phyloP scores from a whole-genome alignment of 2,797 vertebrate species.

The Coendou prehensilis region DNA sequence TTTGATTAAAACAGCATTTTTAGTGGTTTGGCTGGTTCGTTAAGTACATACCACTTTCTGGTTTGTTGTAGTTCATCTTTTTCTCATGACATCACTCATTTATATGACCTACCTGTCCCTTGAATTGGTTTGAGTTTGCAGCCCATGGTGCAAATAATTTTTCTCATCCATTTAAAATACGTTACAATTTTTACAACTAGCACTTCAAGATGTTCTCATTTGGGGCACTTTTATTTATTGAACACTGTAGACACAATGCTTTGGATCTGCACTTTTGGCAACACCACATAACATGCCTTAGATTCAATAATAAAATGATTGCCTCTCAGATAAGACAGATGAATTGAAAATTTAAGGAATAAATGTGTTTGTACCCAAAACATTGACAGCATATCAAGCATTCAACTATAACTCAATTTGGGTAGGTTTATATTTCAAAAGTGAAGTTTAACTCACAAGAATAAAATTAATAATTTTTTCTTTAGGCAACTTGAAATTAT shows the following conservation, averaged over 20 bases:
- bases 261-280: neutral
- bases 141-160: neutral
- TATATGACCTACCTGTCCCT: neutral
- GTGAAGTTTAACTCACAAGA: slow-evolving; percentile 4
- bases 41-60: neutral
- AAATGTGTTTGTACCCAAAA: neutral
- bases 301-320: neutral
- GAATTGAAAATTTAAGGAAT: neutral
- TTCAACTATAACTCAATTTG: neutral
- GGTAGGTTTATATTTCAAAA: neutral
- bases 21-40: neutral
- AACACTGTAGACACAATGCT: neutral
- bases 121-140: neutral
- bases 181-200: neutral
- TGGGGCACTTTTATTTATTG: neutral
- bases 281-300: neutral
- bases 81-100: neutral
- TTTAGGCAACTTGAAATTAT: neutral
- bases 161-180: neutral
- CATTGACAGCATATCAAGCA: neutral
- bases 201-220: neutral
- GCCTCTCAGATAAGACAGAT: neutral
- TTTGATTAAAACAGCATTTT: neutral
- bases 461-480: neutral
- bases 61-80: neutral